Base-by-base conservation (phyloP, 2,888 invertebrate genomes). In the Drosophila longiperda region DNA sequence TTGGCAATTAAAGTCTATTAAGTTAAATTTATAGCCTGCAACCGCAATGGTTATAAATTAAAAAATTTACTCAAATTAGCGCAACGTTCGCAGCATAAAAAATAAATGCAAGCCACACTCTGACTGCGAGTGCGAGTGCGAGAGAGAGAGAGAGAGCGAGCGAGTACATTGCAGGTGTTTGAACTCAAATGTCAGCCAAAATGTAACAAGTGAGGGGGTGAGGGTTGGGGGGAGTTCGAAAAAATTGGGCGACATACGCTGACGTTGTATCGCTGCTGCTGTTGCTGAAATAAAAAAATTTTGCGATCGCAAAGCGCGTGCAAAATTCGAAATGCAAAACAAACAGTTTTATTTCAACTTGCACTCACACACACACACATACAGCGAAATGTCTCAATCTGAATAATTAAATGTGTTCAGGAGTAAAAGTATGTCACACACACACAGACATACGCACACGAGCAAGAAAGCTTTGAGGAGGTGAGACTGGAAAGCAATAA, bases 121-220 rank as follows among this genome's bases (percentile, higher is more conserved):
- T 8, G 45, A 15, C 20, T 20, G 52, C 15, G 15, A 20, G 8
- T 20, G 40, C 61, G 48, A 57, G 20, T 52, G 52, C 17, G 42
- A 23, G 61, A n/a, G 53, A 36, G 52, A 26, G 68, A 26, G 45
- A 62, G 45, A 26, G 68, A 49, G 66, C 65, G 52, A 54, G 53
- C 69, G 77, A 78, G 83, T 89, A 79, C 87, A 87, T 73, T 90
- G 90, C 87, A 87, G 87, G 87, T 87, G 87, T 87, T 90, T 87
- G 87, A 87, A 87, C 87, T 87, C 90, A 88, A 86, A 86, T 88
- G 90, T 80, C 87, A 89, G 86, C 77, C 79, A 78, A 83, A 45
- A 79, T 61, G 76, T 67, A 29, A 29, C 68, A 57, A 8, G 20
- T 7, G 20, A 15, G 15, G 40, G 26, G 17, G 38, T 4, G 42